Conservation (phyloP, 1,140 invertebrate genomes). For the Oppia nitens region DNA sequence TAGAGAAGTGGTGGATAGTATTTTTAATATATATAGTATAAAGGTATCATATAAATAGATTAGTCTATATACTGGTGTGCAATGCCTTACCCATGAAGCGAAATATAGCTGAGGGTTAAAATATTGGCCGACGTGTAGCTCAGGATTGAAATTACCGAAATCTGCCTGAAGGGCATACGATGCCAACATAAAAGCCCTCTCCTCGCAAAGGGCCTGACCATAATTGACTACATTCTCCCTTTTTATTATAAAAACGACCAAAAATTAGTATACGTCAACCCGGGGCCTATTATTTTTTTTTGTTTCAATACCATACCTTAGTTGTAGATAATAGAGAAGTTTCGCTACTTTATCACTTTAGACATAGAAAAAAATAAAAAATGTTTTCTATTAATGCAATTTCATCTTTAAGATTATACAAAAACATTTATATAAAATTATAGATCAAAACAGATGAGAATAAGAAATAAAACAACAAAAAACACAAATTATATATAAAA, state of each 20-base stretch:
- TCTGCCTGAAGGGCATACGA: slow-evolving; percentile 77
- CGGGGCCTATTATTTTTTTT: background rate
- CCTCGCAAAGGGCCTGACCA: slow-evolving; percentile 36
- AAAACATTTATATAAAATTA: no score
- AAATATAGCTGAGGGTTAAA: slow-evolving; percentile 53
- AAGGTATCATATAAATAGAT: no score
- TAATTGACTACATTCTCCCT: slow-evolving; percentile 57
- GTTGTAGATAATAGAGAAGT: slow-evolving; percentile 81
- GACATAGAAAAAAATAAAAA: no score
- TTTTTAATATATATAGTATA: no score
- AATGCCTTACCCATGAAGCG: slow-evolving; percentile 41
- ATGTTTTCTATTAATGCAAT: no score
- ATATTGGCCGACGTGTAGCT: slow-evolving; percentile 33
- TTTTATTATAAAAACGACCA: background rate
- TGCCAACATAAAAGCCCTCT: slow-evolving; percentile 57
- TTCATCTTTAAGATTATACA: no score
- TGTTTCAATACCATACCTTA: slow-evolving; percentile 27
- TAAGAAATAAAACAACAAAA: slow-evolving; percentile 22
- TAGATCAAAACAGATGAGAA: no score
- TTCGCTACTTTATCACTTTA: slow-evolving; percentile 66
- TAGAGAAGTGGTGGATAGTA: no score
- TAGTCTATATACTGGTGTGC: slow-evolving; percentile 1
- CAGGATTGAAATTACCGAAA: slow-evolving; percentile 47
- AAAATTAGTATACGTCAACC: background rate
- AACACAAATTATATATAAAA: slow-evolving; percentile 5